Evolutionary conservation across 2,797 vertebrate genomes (phyloP).

Genomic region (Basileuterus tristriatus): DNA sequence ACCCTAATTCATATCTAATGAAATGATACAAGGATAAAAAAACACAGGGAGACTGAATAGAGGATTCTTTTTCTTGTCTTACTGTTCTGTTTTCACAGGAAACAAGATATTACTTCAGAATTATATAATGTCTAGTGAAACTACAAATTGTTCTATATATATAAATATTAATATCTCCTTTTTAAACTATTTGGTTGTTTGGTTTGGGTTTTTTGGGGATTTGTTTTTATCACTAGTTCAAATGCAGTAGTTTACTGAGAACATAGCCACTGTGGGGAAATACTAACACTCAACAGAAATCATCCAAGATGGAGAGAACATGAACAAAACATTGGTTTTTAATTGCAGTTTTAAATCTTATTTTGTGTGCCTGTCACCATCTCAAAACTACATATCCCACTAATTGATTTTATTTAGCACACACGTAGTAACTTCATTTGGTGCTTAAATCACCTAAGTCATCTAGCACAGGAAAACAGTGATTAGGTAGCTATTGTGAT

Average conservation of each 20-base stretch:
- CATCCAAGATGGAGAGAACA: not conserved
- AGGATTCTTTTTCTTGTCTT: not conserved
- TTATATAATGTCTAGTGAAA: not conserved
- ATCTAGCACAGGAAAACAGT: not conserved
- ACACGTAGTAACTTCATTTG: not conserved
- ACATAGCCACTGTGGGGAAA: not conserved
- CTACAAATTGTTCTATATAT: not conserved
- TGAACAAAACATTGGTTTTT: not conserved
- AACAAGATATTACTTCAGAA: not conserved
- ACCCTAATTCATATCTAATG: not conserved
- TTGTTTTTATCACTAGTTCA: not conserved
- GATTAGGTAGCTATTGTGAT: not conserved
- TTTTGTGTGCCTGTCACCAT: not conserved
- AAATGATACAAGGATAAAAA: not conserved
- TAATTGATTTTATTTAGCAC: not conserved
- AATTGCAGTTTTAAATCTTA: not conserved
- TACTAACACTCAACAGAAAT: not conserved
- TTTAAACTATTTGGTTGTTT: not conserved
- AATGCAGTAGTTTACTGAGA: not conserved
- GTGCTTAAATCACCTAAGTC: not conserved
- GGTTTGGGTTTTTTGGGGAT: rapidly evolving
- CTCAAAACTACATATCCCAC: not conserved
- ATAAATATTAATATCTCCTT: not conserved
- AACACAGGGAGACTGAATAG: not conserved
- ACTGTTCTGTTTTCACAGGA: not conserved